phyloP scores from a whole-genome alignment of 2,797 vertebrate species.

The Phyllotis vaccarum region DNA sequence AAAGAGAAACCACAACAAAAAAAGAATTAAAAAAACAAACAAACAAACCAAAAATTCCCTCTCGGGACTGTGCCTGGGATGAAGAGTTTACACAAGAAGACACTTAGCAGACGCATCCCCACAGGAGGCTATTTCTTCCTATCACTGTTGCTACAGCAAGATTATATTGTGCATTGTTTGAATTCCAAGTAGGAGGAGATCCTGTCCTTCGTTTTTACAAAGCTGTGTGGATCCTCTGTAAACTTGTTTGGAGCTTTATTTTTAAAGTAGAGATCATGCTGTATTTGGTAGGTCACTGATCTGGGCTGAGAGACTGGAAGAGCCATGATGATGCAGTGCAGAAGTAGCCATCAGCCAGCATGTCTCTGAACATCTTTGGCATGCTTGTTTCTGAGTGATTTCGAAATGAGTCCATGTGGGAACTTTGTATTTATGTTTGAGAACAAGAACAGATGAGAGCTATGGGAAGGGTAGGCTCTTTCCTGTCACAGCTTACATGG shows the following conservation, averaged over 20 bases:
- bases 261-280: constrained; percentile 57
- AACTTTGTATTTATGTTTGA: constrained; percentile 56
- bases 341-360: background rate
- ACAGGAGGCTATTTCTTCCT: background rate
- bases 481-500: background rate
- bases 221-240: constrained; percentile 40
- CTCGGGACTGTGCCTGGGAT: background rate
- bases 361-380: constrained; percentile 63
- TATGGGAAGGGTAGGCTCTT: constrained; percentile 53
- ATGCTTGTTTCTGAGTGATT: constrained; percentile 34
- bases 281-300: constrained; percentile 69
- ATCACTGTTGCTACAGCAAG: background rate
- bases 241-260: constrained; percentile 69
- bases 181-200: constrained; percentile 19
- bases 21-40: background rate
- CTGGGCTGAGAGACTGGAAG: constrained; percentile 72
- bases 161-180: constrained; percentile 6
- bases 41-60: background rate
- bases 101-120: background rate
- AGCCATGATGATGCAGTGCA: constrained; percentile 49
- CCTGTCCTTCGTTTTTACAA: constrained; percentile 38
- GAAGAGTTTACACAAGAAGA: background rate
- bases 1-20: background rate
- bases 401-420: constrained; percentile 26
- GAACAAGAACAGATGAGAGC: constrained; percentile 27